Evolutionary conservation across 2,888 invertebrate genomes (phyloP).

Genomic region (Caenorhabditis panamensis): DNA sequence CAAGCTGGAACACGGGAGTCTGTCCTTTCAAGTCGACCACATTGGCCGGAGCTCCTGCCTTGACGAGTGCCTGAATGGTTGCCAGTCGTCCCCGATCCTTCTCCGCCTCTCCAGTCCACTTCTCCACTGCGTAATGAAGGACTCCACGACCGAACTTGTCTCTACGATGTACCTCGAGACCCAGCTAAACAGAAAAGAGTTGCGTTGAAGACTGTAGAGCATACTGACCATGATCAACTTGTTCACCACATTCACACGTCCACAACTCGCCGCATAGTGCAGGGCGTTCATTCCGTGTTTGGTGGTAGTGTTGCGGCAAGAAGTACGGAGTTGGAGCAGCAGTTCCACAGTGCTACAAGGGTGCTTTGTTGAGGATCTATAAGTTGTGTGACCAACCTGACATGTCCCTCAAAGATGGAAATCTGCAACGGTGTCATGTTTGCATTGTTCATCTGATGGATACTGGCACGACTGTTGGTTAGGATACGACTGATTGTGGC

Average conservation of each 20-base stretch:
- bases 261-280: constrained; percentile 63
- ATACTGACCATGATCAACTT: constrained; percentile 51
- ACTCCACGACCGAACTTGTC: constrained; percentile 61
- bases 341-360: constrained; percentile 60
- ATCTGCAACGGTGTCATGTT: constrained; percentile 55
- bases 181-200: too few relatives aligned
- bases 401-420: constrained; percentile 52
- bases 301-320: constrained; percentile 33
- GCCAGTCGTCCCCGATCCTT: constrained; percentile 61
- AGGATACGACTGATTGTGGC: constrained; percentile 64
- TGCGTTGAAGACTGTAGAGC: too few relatives aligned
- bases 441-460: constrained; percentile 50
- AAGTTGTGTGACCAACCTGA: constrained; percentile 10
- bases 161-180: constrained; percentile 52
- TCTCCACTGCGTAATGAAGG: constrained; percentile 64
- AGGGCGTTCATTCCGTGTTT: constrained; percentile 56
- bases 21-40: constrained; percentile 58
- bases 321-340: constrained; percentile 55
- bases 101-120: constrained; percentile 67
- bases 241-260: constrained; percentile 60
- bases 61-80: constrained; percentile 63
- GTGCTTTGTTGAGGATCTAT: background rate
- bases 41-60: constrained; percentile 57
- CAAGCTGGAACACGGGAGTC: constrained; percentile 58
- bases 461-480: constrained; percentile 57